Evolutionary conservation across 1,140 invertebrate species (phyloP), one percentile per base, ranked within the genome.

Genomic region (Carposina sasakii): DNA sequence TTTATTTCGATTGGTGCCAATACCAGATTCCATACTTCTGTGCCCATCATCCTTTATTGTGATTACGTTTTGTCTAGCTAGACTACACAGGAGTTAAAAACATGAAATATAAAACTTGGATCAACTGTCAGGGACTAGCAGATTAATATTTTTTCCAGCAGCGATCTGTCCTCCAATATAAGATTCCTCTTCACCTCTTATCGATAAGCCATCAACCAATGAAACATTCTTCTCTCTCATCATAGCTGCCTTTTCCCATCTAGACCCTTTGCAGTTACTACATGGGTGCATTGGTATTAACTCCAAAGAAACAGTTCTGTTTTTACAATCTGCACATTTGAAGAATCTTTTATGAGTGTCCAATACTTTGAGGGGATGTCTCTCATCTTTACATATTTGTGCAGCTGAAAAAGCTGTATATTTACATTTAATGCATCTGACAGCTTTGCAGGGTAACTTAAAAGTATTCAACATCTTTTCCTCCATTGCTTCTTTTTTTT

Each of bases 401-500:
- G 92, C 89, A 3, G 93, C 91, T 2, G 93, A 94, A 64, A 96
- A 93, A 23, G 93, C 91, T 1, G 91, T 93, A 67, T 98, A 98
- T 68, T 95, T 94, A 71, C 96, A 98, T 76, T 92, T 87, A n/a
- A 89, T 70, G 81, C 96, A 98, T 42, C 88, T 89, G 1, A 97
- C 93, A n/a, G 96, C 95, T 81, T 94, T 96, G 61, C 93, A 95
- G 1, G 86, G 78, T 15, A 98, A 81, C 81, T 96, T 93, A 66
- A 87, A 95, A 4, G 94, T 97, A 26, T 87, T 90, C 15, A 92
- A 71, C 94, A 98, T 96, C 82, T 98, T 97, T 46, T 96, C 92
- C 74, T 98, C 96, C 89, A 97, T 91, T 57, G 89, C 88, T 81
- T 98, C 96, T 68, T 96, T 98, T 54, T 91, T 90, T 76, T 97